phyloP scores from a whole-genome alignment of 2,113 vertebrate genomes.

The Leucosticte australis region DNA sequence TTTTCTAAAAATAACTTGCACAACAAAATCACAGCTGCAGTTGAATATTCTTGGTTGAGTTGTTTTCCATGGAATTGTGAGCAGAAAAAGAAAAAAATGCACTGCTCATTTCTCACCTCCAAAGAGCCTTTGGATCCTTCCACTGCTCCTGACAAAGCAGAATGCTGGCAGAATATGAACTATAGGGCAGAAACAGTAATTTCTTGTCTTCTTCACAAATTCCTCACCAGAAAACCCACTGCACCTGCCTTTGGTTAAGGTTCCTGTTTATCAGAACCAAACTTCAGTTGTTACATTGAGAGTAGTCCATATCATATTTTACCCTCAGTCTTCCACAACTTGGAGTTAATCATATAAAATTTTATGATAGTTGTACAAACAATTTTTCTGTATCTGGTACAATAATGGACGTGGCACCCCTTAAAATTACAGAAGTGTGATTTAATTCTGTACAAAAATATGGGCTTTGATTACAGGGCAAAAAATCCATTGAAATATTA shows the following conservation, averaged over 20 bases:
- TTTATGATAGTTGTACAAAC: background rate
- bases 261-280: background rate
- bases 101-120: background rate
- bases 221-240: background rate
- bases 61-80: background rate
- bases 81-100: background rate
- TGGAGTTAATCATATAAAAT: background rate
- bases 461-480: background rate
- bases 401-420: too few species aligned
- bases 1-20: background rate
- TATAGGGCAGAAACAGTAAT: background rate
- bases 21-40: background rate
- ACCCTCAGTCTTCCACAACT: background rate
- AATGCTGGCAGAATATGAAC: background rate
- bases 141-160: background rate
- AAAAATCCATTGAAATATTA: background rate
- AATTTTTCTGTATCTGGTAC: background rate
- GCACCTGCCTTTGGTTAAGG: background rate
- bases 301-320: background rate
- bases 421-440: background rate
- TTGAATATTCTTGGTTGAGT: background rate
- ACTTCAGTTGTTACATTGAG: fast-evolving
- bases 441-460: background rate
- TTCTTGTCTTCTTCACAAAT: background rate
- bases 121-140: background rate